Conservation (phyloP, 2,888 invertebrate genomes). For the Bugulina stolonifera region DNA sequence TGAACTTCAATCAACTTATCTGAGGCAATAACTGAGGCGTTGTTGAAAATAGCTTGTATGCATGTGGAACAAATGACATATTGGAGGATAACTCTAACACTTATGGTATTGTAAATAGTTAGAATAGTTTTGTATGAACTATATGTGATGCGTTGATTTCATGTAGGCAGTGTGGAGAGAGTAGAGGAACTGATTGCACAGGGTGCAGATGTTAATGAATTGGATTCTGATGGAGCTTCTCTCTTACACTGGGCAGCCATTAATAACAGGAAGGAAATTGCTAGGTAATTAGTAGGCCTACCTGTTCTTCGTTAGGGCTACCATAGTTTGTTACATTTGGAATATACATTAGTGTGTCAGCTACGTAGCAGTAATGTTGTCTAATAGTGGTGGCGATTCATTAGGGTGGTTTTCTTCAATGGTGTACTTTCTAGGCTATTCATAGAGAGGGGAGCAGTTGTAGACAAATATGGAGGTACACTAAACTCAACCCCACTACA, state of each 20-base stretch:
- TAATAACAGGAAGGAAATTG: slow-evolving; percentile 89
- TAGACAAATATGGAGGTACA: slow-evolving; percentile 93
- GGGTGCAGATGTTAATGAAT: slow-evolving; percentile 82
- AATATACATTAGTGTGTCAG: not conserved
- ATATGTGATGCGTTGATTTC: too few relatives aligned
- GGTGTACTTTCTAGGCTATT: slow-evolving; percentile 59
- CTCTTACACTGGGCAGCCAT: slow-evolving; percentile 99
- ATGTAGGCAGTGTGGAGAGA: slow-evolving; percentile 6
- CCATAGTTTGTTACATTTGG: not conserved
- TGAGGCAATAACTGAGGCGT: too few relatives aligned
- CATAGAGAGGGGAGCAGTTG: slow-evolving; percentile 75
- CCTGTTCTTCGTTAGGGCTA: too few relatives aligned
- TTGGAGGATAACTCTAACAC: too few relatives aligned
- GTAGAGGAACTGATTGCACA: slow-evolving; percentile 72
- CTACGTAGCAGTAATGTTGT: too few relatives aligned
- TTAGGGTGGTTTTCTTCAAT: not conserved
- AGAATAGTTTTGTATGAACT: too few relatives aligned
- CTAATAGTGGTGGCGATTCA: too few relatives aligned
- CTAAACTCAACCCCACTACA: slow-evolving; percentile 91
- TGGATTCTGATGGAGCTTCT: slow-evolving; percentile 90
- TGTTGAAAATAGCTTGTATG: too few relatives aligned
- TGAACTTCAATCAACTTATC: not conserved
- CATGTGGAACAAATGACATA: too few relatives aligned
- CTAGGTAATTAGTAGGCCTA: slow-evolving; percentile 63
- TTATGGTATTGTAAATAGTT: too few relatives aligned